These are phyloP conservation scores for Hemithea aestivaria DNA, from an alignment of 2,888 invertebrate genomes.

Conservation along the genomic window DNA sequence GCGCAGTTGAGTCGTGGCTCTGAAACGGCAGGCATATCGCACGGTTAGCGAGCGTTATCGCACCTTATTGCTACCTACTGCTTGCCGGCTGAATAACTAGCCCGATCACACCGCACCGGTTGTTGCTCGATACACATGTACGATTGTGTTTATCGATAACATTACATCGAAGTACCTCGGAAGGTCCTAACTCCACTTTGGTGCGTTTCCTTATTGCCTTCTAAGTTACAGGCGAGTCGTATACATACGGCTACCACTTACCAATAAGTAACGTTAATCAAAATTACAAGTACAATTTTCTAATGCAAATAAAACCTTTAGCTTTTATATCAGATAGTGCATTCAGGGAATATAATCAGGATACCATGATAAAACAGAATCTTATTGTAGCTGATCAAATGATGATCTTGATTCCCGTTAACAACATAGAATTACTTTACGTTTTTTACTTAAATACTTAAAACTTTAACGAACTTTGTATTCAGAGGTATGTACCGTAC, in stretches of 20 bases:
- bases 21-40: conserved; percentile 64
- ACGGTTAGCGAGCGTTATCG: conserved; percentile 64
- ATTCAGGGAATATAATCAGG: too few relatives aligned
- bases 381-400: too few relatives aligned
- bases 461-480: too few relatives aligned
- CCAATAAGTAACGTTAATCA: too few relatives aligned
- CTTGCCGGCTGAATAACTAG: conserved; percentile 24
- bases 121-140: conserved; percentile 28
- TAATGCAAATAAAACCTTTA: too few relatives aligned
- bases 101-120: conserved; percentile 8
- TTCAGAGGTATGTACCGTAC: too few relatives aligned
- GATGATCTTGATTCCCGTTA: too few relatives aligned
- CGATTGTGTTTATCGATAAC: conserved; percentile 53
- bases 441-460: too few relatives aligned
- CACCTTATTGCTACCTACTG: conserved; percentile 57
- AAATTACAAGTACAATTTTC: too few relatives aligned
- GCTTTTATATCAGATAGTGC: too few relatives aligned
- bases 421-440: too few relatives aligned
- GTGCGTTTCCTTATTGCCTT: conserved; percentile 31
- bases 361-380: too few relatives aligned
- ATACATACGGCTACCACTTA: conserved; percentile 4
- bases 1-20: conserved; percentile 58
- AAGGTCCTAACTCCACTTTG: conserved; percentile 49
- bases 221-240: conserved; percentile 14
- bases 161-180: conserved; percentile 70